Percentiles rank a stretch among this genome's conserved stretches.
Evolutionary conservation across 2,113 vertebrate genomes (phyloP).

Genomic region (Scolopax mira): DNA sequence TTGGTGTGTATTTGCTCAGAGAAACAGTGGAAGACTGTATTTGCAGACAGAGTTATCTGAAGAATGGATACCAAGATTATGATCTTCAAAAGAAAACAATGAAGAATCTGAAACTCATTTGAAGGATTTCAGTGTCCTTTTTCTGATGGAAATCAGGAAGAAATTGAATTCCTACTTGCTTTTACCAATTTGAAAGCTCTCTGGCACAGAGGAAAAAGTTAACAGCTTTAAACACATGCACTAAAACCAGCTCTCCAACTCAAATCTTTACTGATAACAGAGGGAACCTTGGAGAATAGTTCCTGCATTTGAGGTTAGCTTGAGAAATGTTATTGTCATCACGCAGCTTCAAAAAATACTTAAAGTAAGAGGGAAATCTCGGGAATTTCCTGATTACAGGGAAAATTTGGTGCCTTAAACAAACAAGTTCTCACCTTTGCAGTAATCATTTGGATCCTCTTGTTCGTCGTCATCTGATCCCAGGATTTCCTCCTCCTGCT

Average conservation of each 20-base stretch:
- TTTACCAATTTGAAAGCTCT: not conserved
- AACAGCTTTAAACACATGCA: not conserved
- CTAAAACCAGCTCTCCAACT: not conserved
- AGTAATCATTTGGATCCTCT: slow-evolving; percentile 97
- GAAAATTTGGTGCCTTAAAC: not conserved
- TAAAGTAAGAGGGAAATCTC: not conserved
- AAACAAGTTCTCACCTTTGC: slow-evolving; percentile 79
- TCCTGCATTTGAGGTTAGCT: not conserved
- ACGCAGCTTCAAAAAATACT: not conserved
- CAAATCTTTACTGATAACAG: not conserved
- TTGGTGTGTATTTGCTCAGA: not conserved
- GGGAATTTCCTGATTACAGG: not conserved
- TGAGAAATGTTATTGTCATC: not conserved
- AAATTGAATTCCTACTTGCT: not conserved
- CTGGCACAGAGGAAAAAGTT: not conserved
- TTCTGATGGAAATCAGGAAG: not conserved
- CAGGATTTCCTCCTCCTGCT: slow-evolving; percentile 95
- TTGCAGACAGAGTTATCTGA: not conserved
- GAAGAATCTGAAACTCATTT: not conserved
- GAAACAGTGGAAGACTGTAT: not conserved
- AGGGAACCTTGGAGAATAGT: not conserved
- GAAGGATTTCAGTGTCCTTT: not conserved
- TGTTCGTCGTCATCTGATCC: slow-evolving; percentile 98
- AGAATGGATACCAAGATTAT: not conserved
- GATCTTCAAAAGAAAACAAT: not conserved